Conservation (phyloP, 2,888 invertebrate genomes). For the Andrena fulva region DNA sequence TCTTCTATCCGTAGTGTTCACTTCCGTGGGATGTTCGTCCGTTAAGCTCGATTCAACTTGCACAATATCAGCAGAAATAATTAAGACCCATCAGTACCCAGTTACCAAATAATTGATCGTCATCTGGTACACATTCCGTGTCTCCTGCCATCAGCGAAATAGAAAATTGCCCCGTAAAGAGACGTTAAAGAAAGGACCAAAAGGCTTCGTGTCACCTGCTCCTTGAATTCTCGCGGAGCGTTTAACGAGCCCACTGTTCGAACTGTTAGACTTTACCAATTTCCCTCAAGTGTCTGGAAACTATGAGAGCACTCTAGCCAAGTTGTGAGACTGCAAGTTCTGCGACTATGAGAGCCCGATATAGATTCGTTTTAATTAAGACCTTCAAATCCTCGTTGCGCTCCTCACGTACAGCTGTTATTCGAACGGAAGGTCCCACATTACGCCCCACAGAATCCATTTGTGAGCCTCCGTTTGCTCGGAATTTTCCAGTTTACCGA, state of each 20-base stretch:
- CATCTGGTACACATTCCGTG: neutral
- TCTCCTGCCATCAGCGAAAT: neutral
- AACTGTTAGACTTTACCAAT: slow-evolving; percentile 8
- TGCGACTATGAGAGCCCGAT: neutral
- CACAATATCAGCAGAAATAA: too few relatives aligned
- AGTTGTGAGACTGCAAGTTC: slow-evolving; percentile 11
- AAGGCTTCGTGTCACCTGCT: neutral
- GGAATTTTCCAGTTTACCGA: too few relatives aligned
- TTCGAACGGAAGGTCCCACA: too few relatives aligned
- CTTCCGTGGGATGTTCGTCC: too few relatives aligned
- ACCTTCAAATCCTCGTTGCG: neutral
- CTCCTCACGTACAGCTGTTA: too few relatives aligned
- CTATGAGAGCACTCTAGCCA: neutral
- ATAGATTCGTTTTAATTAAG: slow-evolving; percentile 7
- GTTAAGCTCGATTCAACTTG: too few relatives aligned
- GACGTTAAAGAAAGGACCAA: neutral
- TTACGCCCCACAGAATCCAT: too few relatives aligned
- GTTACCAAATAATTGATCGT: too few relatives aligned
- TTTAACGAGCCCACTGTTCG: slow-evolving; percentile 4
- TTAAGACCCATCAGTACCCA: too few relatives aligned
- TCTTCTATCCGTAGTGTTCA: too few relatives aligned
- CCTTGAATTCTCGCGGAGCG: slow-evolving; percentile 1
- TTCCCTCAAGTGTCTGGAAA: slow-evolving; percentile 8
- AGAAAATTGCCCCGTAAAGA: neutral
- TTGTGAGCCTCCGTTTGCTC: too few relatives aligned